Conservation (phyloP, 2,888 invertebrate species). For the Amblyjoppa proteus region DNA sequence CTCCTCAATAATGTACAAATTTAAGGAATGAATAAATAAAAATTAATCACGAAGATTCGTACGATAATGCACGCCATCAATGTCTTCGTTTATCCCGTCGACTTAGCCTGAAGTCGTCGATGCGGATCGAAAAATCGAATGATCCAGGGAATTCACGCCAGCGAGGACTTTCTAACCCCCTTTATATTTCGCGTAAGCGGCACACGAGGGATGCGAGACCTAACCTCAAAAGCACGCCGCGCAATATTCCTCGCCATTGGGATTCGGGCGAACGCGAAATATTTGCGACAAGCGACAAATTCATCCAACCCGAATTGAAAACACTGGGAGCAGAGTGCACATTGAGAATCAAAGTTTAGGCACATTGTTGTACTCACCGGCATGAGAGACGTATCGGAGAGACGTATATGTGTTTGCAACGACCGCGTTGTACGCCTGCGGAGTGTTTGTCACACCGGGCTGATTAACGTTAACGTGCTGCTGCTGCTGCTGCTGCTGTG, state of each 20-base stretch:
- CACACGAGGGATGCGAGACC: slow-evolving; percentile 63
- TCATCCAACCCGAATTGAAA: slow-evolving; percentile 35
- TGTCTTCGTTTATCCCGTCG: no score
- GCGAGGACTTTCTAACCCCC: slow-evolving; percentile 41
- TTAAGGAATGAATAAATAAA: no score
- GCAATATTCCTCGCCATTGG: slow-evolving; percentile 6
- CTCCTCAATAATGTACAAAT: no score
- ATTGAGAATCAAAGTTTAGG: background rate
- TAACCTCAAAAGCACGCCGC: slow-evolving; percentile 63
- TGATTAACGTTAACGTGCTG: slow-evolving; percentile 77
- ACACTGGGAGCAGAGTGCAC: background rate
- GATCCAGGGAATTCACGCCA: background rate
- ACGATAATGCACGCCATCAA: no score
- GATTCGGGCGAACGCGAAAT: no score
- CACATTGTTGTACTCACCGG: slow-evolving; percentile 75
- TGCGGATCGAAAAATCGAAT: slow-evolving; percentile 37
- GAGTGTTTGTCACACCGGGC: slow-evolving; percentile 72
- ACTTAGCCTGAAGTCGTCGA: no score
- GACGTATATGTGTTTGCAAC: slow-evolving; percentile 76
- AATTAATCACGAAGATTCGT: no score
- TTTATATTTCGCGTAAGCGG: slow-evolving; percentile 23
- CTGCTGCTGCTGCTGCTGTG: slow-evolving; percentile 73
- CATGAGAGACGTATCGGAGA: slow-evolving; percentile 77
- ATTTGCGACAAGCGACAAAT: background rate
- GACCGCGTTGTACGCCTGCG: slow-evolving; percentile 78